Evolutionary conservation across 2,888 invertebrate genomes (phyloP), one percentile per base, ranked within the genome.

Genomic region (Thera britannica): DNA sequence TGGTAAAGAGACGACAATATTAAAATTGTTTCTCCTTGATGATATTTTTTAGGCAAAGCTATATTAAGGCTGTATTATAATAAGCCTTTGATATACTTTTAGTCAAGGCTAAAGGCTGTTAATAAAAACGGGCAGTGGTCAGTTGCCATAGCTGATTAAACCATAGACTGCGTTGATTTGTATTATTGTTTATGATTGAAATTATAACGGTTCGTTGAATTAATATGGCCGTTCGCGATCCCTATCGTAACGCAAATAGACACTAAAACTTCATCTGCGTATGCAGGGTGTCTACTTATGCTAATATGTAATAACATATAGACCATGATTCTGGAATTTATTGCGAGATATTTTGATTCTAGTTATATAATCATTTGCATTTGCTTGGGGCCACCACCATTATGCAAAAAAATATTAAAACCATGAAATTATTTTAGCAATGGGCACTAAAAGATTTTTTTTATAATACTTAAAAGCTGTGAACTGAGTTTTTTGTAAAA

Each of bases 101-200:
- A 23, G 23, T 23, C 23, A 23, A 23, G 23, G 23, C 23, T 23
- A 23, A 23, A 23, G 0, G 1, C 23, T 23, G 0, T 23, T 23
- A 23, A 1, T 23, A 23, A 23, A 41, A 7, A 3, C 5, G 5
- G 6, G 0, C 5, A 41, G 41, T 41, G 44, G 54, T n/a, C 9
- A 9, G 7, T 61, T 23, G 9, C 41, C n/a, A 41, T 55, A n/a
- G 36, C 23, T 52, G 60, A 68, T 69, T 69, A 76, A 74, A 76
- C 66, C 75, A 73, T 75, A 70, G 60, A 75, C 57, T 35, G 46
- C 79, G 80, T 82, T 80, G 80, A 79, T 83, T 79, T 77, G 73
- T 77, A 70, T 76, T 79, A 81, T 83, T 82, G 84, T 85, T 84
- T 84, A 78, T 76, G 78, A 80, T 84, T 78, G 72, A 76, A 79